Evolutionary conservation across 2,113 vertebrate species (phyloP).

Genomic region (Octodon degus): DNA sequence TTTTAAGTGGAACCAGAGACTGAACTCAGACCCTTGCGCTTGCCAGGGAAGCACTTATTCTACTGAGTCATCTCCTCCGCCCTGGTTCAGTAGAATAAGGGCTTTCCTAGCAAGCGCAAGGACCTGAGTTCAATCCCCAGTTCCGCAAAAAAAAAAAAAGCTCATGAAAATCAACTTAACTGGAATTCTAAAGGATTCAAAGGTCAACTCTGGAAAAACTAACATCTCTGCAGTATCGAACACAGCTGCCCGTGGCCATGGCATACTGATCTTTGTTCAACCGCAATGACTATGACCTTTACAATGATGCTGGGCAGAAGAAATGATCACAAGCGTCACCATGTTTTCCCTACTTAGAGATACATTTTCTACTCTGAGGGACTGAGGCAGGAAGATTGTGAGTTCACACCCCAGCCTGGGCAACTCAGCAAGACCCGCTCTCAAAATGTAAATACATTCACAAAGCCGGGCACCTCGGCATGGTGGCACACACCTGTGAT

Average conservation of each 20-base stretch:
- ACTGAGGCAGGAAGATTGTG: not conserved
- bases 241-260: not conserved
- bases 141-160: too few relatives aligned
- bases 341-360: not conserved
- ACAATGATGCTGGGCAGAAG: not conserved
- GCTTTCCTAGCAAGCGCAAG: too few relatives aligned
- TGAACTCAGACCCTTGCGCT: too few relatives aligned
- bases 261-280: not conserved
- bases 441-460: not conserved
- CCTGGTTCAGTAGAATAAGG: too few relatives aligned
- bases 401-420: not conserved
- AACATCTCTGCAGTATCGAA: not conserved
- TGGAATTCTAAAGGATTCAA: not conserved
- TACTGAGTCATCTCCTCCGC: too few relatives aligned
- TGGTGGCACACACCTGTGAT: not conserved
- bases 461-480: not conserved
- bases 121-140: too few relatives aligned
- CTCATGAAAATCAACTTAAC: not conserved
- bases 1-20: too few relatives aligned
- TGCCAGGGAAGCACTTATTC: too few relatives aligned
- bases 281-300: not conserved
- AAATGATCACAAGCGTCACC: not conserved
- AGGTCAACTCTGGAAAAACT: not conserved
- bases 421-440: not conserved
- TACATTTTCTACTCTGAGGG: not conserved